Base-by-base conservation (phyloP, 2,113 vertebrate species). In the Xiphias gladius region DNA sequence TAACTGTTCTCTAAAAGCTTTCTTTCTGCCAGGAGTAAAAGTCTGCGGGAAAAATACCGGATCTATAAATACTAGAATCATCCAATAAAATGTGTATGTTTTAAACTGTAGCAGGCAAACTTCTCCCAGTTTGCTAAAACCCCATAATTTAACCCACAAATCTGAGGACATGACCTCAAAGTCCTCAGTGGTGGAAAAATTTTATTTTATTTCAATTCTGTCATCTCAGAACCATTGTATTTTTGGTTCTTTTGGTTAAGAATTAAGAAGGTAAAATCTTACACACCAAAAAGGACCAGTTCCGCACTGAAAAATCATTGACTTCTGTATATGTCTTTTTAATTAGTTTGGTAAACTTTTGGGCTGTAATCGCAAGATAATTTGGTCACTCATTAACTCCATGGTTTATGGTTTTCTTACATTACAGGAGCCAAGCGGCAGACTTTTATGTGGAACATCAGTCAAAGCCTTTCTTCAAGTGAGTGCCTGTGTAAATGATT, bases 401-500 rank as follows among this genome's bases (percentile, higher is more conserved):
- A 0, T 83, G 28, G 35, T 80, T 94, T 95, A 85, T 93, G 81
- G 76, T 91, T 85, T 87, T 88, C 57, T 88, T 66, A 41, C 94
- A 70, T 96, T 96, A 46, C 94, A 99, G 98, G 95, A 97, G 94
- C 94, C 97, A 98, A 94, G 97, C 96, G 64, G 91, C 93, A 46
- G 97, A 99, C 94, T 97, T 99, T 92, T 96, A 97, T 9, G 79
- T 85, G 74, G 97, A 99, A 76, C 96, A 99, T 94, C 97, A 96
- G 54, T 94, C 96, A 88, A 99, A 95, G 89, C 96, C 97, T 55
- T 97, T 96, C 94, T 98, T 96, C 90, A 97, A 95, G 98, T 98
- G 95, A 89, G 97, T 97, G 83, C 24, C 84, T 65, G 50, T n/a
- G 88, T 93, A 50, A 94, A 94, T 94, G 77, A 94, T 92, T 93